Conservation (phyloP, 2,113 vertebrate species). For the Mohoua ochrocephala region DNA sequence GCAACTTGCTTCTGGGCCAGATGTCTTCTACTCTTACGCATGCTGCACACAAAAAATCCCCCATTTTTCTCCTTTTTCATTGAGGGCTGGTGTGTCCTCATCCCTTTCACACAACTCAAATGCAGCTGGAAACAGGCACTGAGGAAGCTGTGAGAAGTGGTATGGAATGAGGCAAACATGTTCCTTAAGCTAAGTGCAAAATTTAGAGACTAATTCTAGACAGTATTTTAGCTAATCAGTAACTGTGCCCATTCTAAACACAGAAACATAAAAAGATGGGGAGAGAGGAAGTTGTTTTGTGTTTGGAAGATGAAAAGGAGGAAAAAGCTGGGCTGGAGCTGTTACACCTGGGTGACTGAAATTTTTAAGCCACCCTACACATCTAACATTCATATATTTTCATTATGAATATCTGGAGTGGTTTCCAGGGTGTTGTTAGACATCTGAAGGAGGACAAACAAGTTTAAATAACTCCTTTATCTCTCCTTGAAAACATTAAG, state of each 20-base stretch:
- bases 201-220: background rate
- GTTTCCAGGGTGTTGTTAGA: background rate
- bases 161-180: background rate
- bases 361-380: background rate
- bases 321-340: background rate
- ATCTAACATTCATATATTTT: background rate
- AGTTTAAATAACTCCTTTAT: background rate
- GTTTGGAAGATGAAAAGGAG: background rate
- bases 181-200: background rate
- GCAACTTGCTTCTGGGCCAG: background rate
- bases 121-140: background rate
- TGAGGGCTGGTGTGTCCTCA: background rate
- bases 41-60: background rate
- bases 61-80: background rate
- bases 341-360: background rate
- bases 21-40: background rate
- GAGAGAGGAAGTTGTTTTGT: background rate
- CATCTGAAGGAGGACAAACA: background rate
- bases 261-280: rapidly evolving
- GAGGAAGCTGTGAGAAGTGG: background rate
- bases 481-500: background rate
- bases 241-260: background rate
- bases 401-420: background rate
- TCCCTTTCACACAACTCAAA: background rate
- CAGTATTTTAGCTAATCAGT: background rate